phyloP scores from a whole-genome alignment of 2,888 invertebrate genomes.

The Neoascia interrupta region DNA sequence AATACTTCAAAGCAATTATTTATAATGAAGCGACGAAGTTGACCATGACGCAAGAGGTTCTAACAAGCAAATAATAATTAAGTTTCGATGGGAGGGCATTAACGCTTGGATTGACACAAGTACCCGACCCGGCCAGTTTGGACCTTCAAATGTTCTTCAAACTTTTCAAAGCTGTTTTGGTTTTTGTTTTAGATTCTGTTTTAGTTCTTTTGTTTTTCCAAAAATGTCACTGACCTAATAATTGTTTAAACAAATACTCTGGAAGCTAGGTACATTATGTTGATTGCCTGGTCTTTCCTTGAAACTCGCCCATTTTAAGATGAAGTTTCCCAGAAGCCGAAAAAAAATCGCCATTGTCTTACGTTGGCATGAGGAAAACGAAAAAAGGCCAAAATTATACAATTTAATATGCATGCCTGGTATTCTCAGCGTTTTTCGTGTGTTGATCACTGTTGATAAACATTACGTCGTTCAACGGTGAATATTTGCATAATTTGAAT shows the following conservation, averaged over 20 bases:
- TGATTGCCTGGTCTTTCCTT: neutral
- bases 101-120: constrained; percentile 14
- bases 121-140: neutral
- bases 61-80: constrained; percentile 28
- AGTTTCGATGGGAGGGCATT: constrained; percentile 26
- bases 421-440: constrained; percentile 6
- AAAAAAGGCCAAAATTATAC: constrained; percentile 18
- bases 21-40: constrained; percentile 38
- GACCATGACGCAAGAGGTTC: constrained; percentile 29
- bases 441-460: constrained; percentile 26
- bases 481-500: constrained; percentile 57
- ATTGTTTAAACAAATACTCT: constrained; percentile 36
- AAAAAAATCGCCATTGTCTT: constrained; percentile 38
- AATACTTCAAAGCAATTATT: constrained; percentile 23
- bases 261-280: neutral
- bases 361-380: constrained; percentile 6
- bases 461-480: constrained; percentile 42
- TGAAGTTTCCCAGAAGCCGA: constrained; percentile 4
- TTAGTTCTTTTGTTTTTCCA: neutral
- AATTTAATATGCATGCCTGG: constrained; percentile 53
- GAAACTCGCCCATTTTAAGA: constrained; percentile 8
- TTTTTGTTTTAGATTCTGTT: neutral
- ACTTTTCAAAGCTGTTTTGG: no score
- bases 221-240: constrained; percentile 48
- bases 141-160: constrained; percentile 39